phyloP scores from a whole-genome alignment of 2,888 invertebrate genomes.

The Tenthredo livida region DNA sequence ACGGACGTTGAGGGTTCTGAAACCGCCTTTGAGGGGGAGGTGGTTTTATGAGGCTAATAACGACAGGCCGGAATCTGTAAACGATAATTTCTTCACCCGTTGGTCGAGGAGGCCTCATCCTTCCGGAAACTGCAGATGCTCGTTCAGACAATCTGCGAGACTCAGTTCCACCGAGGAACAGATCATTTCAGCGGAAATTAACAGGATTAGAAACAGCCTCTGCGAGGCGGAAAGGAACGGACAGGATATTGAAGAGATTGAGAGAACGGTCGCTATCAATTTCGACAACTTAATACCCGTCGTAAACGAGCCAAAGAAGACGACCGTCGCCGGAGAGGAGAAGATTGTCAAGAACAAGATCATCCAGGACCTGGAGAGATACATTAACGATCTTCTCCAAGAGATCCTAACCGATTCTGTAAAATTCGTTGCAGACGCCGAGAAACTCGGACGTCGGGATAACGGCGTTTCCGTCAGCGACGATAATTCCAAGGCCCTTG shows the following conservation, averaged over 20 bases:
- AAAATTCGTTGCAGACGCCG: conserved; percentile 67
- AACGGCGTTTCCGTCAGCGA: neutral
- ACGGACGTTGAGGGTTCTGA: conserved; percentile 70
- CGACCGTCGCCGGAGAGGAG: conserved; percentile 57
- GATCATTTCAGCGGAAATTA: conserved; percentile 70
- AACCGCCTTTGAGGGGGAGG: conserved; percentile 65
- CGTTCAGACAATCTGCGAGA: conserved; percentile 70
- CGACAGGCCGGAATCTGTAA: conserved; percentile 71
- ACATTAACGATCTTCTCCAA: conserved; percentile 73
- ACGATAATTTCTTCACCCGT: conserved; percentile 73
- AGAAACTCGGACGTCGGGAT: conserved; percentile 64
- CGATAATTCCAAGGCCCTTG: neutral
- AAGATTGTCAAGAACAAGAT: conserved; percentile 68
- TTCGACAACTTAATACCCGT: conserved; percentile 59
- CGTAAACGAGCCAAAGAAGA: conserved; percentile 43
- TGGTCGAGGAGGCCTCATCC: conserved; percentile 74
- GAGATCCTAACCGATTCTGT: conserved; percentile 74
- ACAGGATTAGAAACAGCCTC: conserved; percentile 72
- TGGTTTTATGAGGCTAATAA: conserved; percentile 67
- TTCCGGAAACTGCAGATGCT: conserved; percentile 74
- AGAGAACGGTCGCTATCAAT: conserved; percentile 68
- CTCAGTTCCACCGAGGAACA: conserved; percentile 67
- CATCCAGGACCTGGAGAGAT: conserved; percentile 72
- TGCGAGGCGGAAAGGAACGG: conserved; percentile 71
- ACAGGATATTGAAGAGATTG: conserved; percentile 68